A percentile compares a stretch with the other conserved stretches of the same genome.
phyloP scores from a whole-genome alignment of 2,797 vertebrate genomes.

The Acipenser ruthenus region DNA sequence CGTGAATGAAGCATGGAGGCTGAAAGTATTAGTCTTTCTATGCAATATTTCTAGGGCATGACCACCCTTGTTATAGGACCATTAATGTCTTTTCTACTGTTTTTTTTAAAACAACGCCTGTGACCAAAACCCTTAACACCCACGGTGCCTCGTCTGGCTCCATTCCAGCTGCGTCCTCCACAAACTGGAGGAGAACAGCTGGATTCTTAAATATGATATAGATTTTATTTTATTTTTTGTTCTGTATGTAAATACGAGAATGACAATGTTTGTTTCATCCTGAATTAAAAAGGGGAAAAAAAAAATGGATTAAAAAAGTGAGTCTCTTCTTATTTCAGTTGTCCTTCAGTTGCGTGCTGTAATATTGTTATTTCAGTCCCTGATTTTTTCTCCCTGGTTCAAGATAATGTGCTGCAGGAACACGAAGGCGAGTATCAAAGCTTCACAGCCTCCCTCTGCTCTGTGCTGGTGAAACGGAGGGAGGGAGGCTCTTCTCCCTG shows the following conservation, averaged over 20 bases:
- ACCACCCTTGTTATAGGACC: not conserved
- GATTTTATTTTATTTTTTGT: slow-evolving; percentile 37
- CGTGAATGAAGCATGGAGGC: no score
- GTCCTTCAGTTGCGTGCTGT: no score
- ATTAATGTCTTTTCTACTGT: slow-evolving; percentile 21
- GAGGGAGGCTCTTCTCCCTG: no score
- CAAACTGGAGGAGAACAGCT: not conserved
- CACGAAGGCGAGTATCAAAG: no score
- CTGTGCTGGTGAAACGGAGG: no score
- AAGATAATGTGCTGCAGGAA: no score
- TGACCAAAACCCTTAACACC: slow-evolving; percentile 49
- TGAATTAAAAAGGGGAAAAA: slow-evolving; percentile 59
- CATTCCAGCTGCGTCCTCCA: not conserved
- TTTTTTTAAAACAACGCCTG: slow-evolving; percentile 33
- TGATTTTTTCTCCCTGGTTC: no score
- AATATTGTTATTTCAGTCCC: no score
- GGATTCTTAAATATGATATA: slow-evolving; percentile 5
- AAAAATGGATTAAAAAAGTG: slow-evolving; percentile 2
- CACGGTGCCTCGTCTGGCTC: slow-evolving; percentile 44
- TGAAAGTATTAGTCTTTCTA: slow-evolving; percentile 9
- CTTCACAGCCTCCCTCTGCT: no score
- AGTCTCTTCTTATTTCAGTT: no score
- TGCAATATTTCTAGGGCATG: not conserved
- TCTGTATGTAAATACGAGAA: slow-evolving; percentile 68
- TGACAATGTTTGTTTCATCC: slow-evolving; percentile 57